Percentiles rank a stretch among this genome's conserved stretches.
Evolutionary conservation across 2,797 vertebrate species (phyloP).

Genomic region (Acanthis flammea): DNA sequence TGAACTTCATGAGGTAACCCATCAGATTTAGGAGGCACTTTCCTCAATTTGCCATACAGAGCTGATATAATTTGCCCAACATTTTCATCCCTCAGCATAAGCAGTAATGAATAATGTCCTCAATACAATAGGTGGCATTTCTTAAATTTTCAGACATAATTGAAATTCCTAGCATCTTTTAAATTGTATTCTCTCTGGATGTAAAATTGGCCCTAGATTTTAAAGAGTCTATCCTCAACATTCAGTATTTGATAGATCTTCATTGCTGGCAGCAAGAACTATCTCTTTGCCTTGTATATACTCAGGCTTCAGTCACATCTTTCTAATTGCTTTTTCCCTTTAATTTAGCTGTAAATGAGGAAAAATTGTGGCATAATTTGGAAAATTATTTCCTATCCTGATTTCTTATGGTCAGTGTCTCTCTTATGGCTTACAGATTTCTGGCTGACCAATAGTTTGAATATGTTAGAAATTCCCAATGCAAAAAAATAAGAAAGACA

Average conservation of each 20-base stretch:
- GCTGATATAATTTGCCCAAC: background rate
- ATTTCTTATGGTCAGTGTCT: background rate
- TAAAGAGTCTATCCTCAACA: constrained; percentile 30
- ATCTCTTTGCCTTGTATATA: constrained; percentile 21
- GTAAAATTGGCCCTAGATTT: constrained; percentile 46
- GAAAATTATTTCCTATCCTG: constrained; percentile 29
- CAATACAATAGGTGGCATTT: constrained; percentile 4
- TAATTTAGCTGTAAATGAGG: constrained; percentile 20
- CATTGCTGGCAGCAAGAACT: background rate
- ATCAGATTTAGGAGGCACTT: background rate
- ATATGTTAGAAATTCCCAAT: background rate
- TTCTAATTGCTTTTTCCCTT: constrained; percentile 37
- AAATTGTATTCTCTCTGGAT: background rate
- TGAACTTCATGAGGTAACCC: background rate
- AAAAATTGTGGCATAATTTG: constrained; percentile 9
- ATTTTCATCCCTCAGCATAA: background rate
- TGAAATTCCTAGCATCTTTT: constrained; percentile 11
- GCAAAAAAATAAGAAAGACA: background rate
- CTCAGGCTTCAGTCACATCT: background rate
- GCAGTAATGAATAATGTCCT: background rate
- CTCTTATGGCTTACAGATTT: background rate
- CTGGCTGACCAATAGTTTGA: background rate
- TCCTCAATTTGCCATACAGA: background rate
- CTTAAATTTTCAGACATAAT: background rate
- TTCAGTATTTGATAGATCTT: constrained; percentile 12